Evolutionary conservation across 2,797 vertebrate species (phyloP), one percentile per base, ranked within the genome.

Genomic region (Phylloscopus collybita): DNA sequence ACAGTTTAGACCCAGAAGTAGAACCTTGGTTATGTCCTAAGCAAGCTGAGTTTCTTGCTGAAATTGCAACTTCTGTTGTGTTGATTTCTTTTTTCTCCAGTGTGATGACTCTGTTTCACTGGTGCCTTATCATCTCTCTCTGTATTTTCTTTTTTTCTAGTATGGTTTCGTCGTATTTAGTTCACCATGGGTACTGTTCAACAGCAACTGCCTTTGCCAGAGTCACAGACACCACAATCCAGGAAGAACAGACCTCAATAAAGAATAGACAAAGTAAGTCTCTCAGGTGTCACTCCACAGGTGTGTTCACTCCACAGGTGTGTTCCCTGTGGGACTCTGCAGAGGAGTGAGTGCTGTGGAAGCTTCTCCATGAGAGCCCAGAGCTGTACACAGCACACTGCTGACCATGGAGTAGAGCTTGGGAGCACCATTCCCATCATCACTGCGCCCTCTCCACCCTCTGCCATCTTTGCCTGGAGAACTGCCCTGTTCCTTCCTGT

Each of bases 91-190:
- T 69, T 36, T 44, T 9, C 30, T 69, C 45, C 59, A 12, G 12
- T 50, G 26, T 49, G 64, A 17, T 88, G 47, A 18, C 30, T 29
- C 45, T 45, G 10, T 61, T 76, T 78, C 36, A 70, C 44, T 34
- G 4, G 11, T 57, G 4, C 34, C 27, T 90, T 21, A 42, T 71
- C 5, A 82, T 47, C 38, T 72, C 6, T 36, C 6, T 36, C 67
- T 74, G n/a, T 87, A 29, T 95, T 96, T 86, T 92, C 88, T 91
- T 93, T 29, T 96, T 94, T 94, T 72, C 84, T 96, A 99, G 99
- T 93, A 99, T 99, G 99, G 99, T 99, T 94, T 99, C 99, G 1
- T 99, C 99, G 32, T 99, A 99, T 95, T 98, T 99, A 97, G 99
- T 99, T 97, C 99, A 99, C 97, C 99, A 99, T 97, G 99, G 99